phyloP scores from a whole-genome alignment of 2,113 vertebrate genomes.

The Hemicordylus capensis region DNA sequence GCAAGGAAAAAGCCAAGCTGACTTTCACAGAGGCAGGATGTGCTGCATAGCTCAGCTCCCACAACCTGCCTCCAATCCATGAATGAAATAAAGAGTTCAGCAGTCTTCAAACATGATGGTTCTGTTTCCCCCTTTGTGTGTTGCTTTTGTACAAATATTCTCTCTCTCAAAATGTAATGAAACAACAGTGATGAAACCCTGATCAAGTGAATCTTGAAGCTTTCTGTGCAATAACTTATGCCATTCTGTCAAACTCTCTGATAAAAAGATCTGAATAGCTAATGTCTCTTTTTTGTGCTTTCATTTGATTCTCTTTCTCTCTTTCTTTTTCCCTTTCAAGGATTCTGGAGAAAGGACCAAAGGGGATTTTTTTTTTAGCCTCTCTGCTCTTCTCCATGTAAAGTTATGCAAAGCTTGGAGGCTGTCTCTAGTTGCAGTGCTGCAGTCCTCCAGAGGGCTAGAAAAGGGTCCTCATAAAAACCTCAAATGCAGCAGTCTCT shows the following conservation, averaged over 20 bases:
- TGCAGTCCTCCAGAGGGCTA: neutral
- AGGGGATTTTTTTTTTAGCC: neutral
- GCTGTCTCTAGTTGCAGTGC: neutral
- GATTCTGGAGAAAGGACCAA: slow-evolving; percentile 49
- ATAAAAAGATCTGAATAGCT: slow-evolving; percentile 32
- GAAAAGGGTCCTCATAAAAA: slow-evolving; percentile 28
- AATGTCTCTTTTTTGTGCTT: slow-evolving; percentile 21
- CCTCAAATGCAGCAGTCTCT: neutral
- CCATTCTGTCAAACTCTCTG: slow-evolving; percentile 9
- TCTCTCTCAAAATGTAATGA: slow-evolving; percentile 25
- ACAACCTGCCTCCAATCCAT: rapidly evolving
- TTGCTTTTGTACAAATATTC: slow-evolving; percentile 12
- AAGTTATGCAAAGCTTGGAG: slow-evolving; percentile 47
- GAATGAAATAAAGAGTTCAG: slow-evolving; percentile 9
- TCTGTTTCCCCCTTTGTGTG: slow-evolving; percentile 37
- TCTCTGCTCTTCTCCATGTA: neutral
- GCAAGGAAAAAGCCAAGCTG: neutral
- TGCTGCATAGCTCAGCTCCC: neutral
- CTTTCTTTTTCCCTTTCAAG: slow-evolving; percentile 39
- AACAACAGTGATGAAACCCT: neutral
- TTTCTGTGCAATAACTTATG: slow-evolving; percentile 27
- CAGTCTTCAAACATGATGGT: slow-evolving; percentile 38
- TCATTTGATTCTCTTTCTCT: slow-evolving; percentile 53
- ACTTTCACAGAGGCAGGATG: neutral
- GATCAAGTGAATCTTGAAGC: slow-evolving; percentile 13